phyloP scores from a whole-genome alignment of 37 sponge, comb jelly and placozoan genomes.

The Ephydatia muelleri region DNA sequence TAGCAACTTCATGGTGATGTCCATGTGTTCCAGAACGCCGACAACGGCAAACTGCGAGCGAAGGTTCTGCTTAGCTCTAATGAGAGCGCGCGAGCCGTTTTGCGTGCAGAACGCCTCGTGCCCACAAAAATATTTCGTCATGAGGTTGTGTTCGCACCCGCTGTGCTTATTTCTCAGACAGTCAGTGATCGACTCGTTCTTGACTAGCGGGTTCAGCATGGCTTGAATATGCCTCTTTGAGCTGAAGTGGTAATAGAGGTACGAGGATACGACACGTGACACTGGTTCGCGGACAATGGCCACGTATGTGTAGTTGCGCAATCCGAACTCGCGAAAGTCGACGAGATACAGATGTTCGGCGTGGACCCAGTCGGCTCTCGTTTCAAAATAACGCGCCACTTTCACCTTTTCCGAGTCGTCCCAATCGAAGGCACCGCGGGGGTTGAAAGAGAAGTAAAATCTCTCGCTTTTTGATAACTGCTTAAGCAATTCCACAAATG shows the following conservation, averaged over 20 bases:
- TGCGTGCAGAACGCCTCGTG: constrained; percentile 57
- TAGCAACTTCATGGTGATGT: constrained; percentile 46
- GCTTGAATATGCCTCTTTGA: constrained; percentile 48
- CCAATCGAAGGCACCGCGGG: constrained; percentile 83
- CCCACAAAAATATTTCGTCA: constrained; percentile 93
- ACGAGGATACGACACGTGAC: constrained; percentile 71
- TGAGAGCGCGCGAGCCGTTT: constrained; percentile 53
- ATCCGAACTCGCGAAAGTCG: constrained; percentile 39
- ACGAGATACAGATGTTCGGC: constrained; percentile 80
- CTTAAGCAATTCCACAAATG: constrained; percentile 52
- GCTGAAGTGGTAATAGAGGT: constrained; percentile 84
- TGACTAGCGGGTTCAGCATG: constrained; percentile 37
- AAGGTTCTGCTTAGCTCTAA: constrained; percentile 65
- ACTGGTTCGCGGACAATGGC: constrained; percentile 79
- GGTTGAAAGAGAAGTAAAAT: constrained; percentile 47
- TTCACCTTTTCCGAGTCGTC: constrained; percentile 10
- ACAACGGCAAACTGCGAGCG: constrained; percentile 54
- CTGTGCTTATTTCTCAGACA: constrained; percentile 59
- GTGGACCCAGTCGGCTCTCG: constrained; percentile 35
- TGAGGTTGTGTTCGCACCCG: constrained; percentile 73
- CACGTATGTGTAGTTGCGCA: constrained; percentile 60
- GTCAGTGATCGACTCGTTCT: constrained; percentile 43
- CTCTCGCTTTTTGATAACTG: constrained; percentile 1
- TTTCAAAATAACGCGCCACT: constrained; percentile 12
- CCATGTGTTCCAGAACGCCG: constrained; percentile 75